Percentiles rank a stretch among this genome's conserved stretches.
phyloP scores from a whole-genome alignment of 2,113 vertebrate genomes.

The Caracal caracal region DNA sequence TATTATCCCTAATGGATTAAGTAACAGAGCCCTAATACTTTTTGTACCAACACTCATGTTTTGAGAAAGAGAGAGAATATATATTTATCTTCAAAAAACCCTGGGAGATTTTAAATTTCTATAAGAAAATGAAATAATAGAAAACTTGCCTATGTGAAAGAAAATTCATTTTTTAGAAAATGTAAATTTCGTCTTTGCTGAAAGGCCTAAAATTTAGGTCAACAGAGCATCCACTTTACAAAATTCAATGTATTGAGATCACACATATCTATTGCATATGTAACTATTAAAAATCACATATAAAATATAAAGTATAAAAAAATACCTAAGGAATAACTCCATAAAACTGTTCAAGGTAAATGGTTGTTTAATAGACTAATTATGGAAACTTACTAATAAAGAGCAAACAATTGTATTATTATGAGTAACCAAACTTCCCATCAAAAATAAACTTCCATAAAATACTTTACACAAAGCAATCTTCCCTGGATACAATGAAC shows the following conservation, averaged over 20 bases:
- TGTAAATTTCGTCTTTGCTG: neutral
- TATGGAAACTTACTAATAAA: slow-evolving; percentile 20
- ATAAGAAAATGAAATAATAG: neutral
- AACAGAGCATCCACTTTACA: neutral
- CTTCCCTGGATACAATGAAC: neutral
- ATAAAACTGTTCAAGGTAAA: slow-evolving; percentile 19
- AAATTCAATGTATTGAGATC: neutral
- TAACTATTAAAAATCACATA: neutral
- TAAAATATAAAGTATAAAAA: neutral
- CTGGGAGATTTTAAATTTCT: neutral
- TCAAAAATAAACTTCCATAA: neutral
- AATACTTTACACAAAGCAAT: neutral
- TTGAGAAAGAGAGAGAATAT: neutral
- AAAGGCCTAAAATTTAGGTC: neutral
- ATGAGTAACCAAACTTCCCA: neutral
- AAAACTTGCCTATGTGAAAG: neutral
- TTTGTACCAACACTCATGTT: slow-evolving; percentile 21
- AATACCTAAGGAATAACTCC: neutral
- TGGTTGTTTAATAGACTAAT: neutral
- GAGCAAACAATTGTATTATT: neutral
- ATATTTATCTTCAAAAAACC: neutral
- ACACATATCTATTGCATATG: neutral
- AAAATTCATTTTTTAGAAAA: slow-evolving; percentile 19
- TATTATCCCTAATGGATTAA: neutral
- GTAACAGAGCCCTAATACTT: neutral